Evolutionary conservation across 30 jellyfish, hydroid and myxozoan species (phyloP), one percentile per base, ranked within the genome.

Genomic region (Clytia hemisphaerica): DNA sequence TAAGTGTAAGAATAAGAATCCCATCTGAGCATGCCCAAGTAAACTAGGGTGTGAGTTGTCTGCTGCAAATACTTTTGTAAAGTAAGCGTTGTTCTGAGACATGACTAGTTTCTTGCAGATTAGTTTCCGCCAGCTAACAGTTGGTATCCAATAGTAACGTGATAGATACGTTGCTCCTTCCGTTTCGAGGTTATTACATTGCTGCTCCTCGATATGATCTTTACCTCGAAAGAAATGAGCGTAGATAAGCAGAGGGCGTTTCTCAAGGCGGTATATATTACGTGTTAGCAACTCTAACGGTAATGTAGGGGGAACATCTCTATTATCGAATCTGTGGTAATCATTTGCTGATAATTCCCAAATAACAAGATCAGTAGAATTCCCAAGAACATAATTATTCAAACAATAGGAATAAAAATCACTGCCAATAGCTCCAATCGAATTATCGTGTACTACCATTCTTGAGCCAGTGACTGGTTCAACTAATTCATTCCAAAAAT

Each of bases 341-440:
- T 88, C 97, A 63, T 88, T 88, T 21, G 97, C 97, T 19, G 97
- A 76, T 27, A 88, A 47, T 61, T 88, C 97, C 97, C 97, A 88
- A 10, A 88, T 47, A 6, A 88, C 77, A 31, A 88, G 44, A 62
- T 88, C 97, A 9, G 97, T 88, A 24, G 63, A 77, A 36, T 80
- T 72, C 0, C 93, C 78, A 4, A 78, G 73, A 26, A 78, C 82
- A 72, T 88, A 88, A 47, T 88, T 88, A 21, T 79, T 78, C 72
- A 88, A 45, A 51, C 97, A 88, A 62, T 88, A 88, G n/a, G 97
- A 88, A 67, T 79, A 88, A 62, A 88, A 88, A 47, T 88, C 97
- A 45, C 97, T 88, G 2, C 97, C 97, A 6, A 93, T 88, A 2
- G 97, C 97, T 5, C 97, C 97, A 4, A 88, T 88, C 0, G 94